Evolutionary conservation across 2,888 invertebrate genomes (phyloP), one percentile per base, ranked within the genome.

Genomic region (Chrysopilus asiliformis): DNA sequence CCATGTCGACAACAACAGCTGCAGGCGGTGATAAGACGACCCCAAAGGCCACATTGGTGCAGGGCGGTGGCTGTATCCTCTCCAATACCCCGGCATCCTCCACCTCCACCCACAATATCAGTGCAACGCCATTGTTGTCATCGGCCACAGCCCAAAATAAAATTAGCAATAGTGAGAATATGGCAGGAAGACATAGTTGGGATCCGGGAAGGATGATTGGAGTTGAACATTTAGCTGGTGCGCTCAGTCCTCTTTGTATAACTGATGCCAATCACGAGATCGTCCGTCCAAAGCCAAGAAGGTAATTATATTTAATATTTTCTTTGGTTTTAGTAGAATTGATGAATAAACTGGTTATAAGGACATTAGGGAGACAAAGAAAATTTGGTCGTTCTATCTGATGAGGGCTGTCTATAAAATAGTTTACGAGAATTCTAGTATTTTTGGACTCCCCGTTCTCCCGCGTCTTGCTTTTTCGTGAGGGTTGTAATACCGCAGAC

Each of bases 201-300:
- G 64, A 62, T 50, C 55, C 59, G 20, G 63, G 62, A 47, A 57
- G 59, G 41, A 19, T 36, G 15, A 50, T 60, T 44, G 70, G 70
- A 46, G 68, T 70, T 39, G 73, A 73, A 51, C 71, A 72, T 54
- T 65, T 72, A 48, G 70, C 70, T 30, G 72, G 73, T 42, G 74
- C 74, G 19, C 59, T 75, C 41, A 73, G 74, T 51, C 74, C 73
- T 39, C 65, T 75, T 39, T 75, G 76, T 55, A 74, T 76, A 50
- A 72, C 76, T 34, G 76, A 77, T 58, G 76, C 79, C 49, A 80
- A 79, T 50, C 85, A 86, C 65, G 85, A 86, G 64, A 86, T 86
- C 53, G 72, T 86, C 45, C 68, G 85, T 44, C 86, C 86, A 9
- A 86, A 86, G 59, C 85, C 86, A 8, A 72, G 86, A 58, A 77